A percentile compares a stretch with the other conserved stretches of the same genome.
Evolutionary conservation across 2,888 invertebrate species (phyloP).

Genomic region (Alloplasta piceator): DNA sequence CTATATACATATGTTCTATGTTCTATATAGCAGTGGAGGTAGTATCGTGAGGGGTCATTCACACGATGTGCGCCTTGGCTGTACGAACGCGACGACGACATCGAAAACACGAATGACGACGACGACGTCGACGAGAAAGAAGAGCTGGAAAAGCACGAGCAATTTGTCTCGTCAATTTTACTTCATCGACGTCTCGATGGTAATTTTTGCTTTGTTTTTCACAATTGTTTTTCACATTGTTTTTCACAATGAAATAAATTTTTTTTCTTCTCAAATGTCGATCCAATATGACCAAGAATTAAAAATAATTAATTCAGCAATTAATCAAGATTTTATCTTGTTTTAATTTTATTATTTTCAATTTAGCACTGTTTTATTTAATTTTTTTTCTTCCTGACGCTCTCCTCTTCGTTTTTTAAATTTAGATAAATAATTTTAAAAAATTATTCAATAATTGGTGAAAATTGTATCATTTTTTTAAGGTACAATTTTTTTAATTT

Average conservation of each 20-base stretch:
- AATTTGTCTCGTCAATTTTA: slow-evolving; percentile 53
- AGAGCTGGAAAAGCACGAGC: slow-evolving; percentile 44
- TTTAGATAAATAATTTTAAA: no score
- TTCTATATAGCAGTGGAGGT: background rate
- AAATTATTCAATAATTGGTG: no score
- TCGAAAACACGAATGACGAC: slow-evolving; percentile 19
- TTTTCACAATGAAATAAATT: background rate
- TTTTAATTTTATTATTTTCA: no score
- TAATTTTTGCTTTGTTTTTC: background rate
- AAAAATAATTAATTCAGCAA: no score
- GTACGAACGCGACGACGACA: background rate
- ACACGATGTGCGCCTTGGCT: slow-evolving; percentile 41
- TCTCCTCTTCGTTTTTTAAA: no score
- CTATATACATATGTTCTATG: background rate
- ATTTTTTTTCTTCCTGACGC: no score
- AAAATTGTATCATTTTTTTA: no score
- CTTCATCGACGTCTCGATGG: slow-evolving; percentile 13
- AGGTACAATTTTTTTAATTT: no score
- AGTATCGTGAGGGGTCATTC: slow-evolving; percentile 45
- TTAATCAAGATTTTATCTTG: no score
- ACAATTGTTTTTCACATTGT: background rate
- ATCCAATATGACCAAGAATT: no score
- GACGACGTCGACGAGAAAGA: slow-evolving; percentile 30
- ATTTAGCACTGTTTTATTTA: no score
- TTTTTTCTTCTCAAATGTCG: no score